A percentile compares a stretch with the other conserved stretches of the same genome.
Evolutionary conservation across 2,113 vertebrate species (phyloP).

Genomic region (Glaucomys volans): DNA sequence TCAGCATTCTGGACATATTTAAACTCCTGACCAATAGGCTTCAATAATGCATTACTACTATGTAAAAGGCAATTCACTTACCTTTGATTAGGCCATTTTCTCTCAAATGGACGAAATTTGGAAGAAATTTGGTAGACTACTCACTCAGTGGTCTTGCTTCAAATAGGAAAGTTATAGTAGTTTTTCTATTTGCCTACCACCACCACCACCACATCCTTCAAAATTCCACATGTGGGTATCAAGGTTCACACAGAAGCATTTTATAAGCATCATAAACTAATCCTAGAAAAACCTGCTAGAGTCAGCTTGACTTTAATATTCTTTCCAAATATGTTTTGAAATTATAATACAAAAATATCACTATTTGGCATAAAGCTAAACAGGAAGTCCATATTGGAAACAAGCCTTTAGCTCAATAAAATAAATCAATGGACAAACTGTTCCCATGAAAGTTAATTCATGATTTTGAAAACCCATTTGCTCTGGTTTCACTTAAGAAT

Average conservation of each 20-base stretch:
- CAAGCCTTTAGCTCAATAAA: conserved; percentile 6
- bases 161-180: background rate
- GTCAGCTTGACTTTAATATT: background rate
- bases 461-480: background rate
- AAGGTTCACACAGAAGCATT: background rate
- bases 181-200: background rate
- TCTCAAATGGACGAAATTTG: background rate
- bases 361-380: background rate
- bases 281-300: background rate
- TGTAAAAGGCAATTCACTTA: background rate
- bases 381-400: background rate
- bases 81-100: background rate
- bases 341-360: conserved; percentile 10
- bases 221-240: background rate
- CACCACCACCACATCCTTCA: background rate
- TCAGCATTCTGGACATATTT: background rate
- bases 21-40: background rate
- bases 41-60: background rate
- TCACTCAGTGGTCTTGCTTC: background rate
- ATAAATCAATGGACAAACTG: background rate
- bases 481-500: background rate
- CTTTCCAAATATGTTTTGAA: conserved; percentile 1
- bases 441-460: background rate
- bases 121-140: background rate
- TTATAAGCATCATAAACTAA: background rate